Percentiles rank a stretch among this genome's conserved stretches.
phyloP scores from a whole-genome alignment of 2,888 invertebrate genomes.

The Lithophane semibrunnea region DNA sequence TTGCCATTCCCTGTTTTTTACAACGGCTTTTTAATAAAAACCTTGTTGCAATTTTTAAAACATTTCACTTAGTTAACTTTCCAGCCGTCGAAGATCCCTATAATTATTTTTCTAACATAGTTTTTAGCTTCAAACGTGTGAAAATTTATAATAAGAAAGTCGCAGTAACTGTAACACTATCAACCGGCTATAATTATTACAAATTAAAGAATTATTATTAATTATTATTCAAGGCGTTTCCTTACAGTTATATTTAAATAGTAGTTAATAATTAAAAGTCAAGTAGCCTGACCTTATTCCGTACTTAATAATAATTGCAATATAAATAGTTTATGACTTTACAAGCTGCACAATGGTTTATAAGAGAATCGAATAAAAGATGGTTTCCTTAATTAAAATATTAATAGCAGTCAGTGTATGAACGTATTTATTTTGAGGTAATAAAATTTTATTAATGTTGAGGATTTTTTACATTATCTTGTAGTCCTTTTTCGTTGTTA shows the following conservation, averaged over 20 bases:
- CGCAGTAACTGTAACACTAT: constrained; percentile 45
- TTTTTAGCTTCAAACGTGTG: constrained; percentile 34
- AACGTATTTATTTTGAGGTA: constrained; percentile 37
- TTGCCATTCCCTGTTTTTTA: constrained; percentile 19
- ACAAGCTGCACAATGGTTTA: constrained; percentile 60
- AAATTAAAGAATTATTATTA: constrained; percentile 69
- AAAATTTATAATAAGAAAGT: constrained; percentile 57
- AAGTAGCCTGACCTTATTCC: constrained; percentile 76
- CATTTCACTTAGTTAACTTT: constrained; percentile 35
- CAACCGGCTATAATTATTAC: constrained; percentile 68
- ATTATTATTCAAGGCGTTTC: constrained; percentile 77
- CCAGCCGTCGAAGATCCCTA: neutral
- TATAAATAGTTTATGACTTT: constrained; percentile 71
- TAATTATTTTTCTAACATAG: constrained; percentile 36
- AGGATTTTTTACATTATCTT: constrained; percentile 15
- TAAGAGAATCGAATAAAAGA: constrained; percentile 63
- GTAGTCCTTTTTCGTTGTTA: constrained; percentile 17
- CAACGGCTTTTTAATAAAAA: constrained; percentile 31
- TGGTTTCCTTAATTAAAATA: constrained; percentile 69
- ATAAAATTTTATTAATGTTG: constrained; percentile 32
- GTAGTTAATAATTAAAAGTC: constrained; percentile 79
- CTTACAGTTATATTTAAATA: constrained; percentile 80
- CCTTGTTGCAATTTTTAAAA: constrained; percentile 38
- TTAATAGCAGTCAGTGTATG: constrained; percentile 50
- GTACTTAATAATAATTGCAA: constrained; percentile 69